Evolutionary conservation across 2,113 vertebrate genomes (phyloP), one percentile per base, ranked within the genome.

Genomic region (Pituophis catenifer): DNA sequence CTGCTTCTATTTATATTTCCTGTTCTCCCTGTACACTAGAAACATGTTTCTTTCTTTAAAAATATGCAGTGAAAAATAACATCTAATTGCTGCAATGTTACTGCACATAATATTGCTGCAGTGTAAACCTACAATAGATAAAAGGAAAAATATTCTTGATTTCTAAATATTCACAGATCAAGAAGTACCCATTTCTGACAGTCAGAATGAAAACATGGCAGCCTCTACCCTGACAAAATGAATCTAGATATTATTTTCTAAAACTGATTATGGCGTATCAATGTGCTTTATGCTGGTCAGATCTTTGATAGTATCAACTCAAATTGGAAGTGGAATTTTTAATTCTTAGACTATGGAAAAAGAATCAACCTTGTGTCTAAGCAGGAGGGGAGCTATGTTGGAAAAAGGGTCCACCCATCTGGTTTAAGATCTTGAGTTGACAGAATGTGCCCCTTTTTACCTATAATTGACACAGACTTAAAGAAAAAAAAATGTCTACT

Each of bases 1-100:
- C 88, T 58, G 86, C 12, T 94, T 95, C 10, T 62, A 59, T 95
- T 96, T 96, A 93, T 88, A 75, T 96, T 96, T 91, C 85, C 86
- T 93, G 1, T 94, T 2, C 29, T 57, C 13, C 5, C 81, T 94
- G 33, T 54, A 86, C 7, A 2, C 2, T 17, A 96, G 23, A 95
- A 90, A 57, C 2, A 10, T 13, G 0, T 93, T 95, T 65, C 26
- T 75, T 95, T 92, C 65, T 59, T 59, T 23, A 33, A 90, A 86
- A 7, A 94, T 89, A 85, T 89, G 65, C 5, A 95, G 53, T 90
- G 86, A 81, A 4, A 91, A 86, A 88, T 89, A 75, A 91, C 89
- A 92, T 94, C 12, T 52, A 75, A 87, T 92, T 0, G 44, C 7
- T 15, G 70, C 15, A 8, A 8, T 86, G 1, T 58, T 57, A 93